phyloP scores from a whole-genome alignment of 2,797 vertebrate genomes.

The Poecilia wingei region DNA sequence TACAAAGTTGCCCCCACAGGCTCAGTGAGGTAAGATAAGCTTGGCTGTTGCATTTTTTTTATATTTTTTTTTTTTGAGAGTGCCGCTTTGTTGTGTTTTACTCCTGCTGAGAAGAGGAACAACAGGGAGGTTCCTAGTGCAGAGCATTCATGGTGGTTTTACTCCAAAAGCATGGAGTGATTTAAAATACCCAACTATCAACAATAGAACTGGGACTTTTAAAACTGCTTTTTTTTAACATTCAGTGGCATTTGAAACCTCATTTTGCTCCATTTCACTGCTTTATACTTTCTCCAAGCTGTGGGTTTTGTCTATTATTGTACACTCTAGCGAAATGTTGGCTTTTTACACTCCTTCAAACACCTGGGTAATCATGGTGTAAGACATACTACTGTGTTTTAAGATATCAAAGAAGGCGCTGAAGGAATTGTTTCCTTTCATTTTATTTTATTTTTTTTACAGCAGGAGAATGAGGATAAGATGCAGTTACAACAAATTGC shows the following conservation, averaged over 20 bases:
- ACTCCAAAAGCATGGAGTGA: slow-evolving; percentile 29
- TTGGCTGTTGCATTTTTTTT: neutral
- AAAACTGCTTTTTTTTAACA: neutral
- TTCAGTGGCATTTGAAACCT: neutral
- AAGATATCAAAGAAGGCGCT: neutral
- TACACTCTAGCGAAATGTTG: neutral
- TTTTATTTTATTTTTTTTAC: too few relatives aligned
- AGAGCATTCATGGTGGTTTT: slow-evolving; percentile 21
- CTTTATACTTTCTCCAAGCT: neutral
- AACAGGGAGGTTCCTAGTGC: slow-evolving; percentile 29
- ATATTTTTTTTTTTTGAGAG: slow-evolving; percentile 10
- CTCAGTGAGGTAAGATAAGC: slow-evolving; percentile 13
- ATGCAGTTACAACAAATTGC: neutral
- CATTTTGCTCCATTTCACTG: neutral
- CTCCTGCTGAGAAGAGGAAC: slow-evolving; percentile 29
- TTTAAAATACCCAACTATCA: neutral
- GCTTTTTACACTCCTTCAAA: neutral
- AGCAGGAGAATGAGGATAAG: neutral
- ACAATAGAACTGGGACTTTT: neutral
- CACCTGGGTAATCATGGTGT: neutral
- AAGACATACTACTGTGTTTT: neutral
- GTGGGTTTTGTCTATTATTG: neutral
- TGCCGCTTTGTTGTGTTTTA: slow-evolving; percentile 45
- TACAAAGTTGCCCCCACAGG: slow-evolving; percentile 11
- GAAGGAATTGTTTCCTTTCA: neutral